A percentile compares a stretch with the other conserved stretches of the same genome.
Conservation (phyloP, 2,797 vertebrate genomes). For the Acanthurus leucopareius region DNA sequence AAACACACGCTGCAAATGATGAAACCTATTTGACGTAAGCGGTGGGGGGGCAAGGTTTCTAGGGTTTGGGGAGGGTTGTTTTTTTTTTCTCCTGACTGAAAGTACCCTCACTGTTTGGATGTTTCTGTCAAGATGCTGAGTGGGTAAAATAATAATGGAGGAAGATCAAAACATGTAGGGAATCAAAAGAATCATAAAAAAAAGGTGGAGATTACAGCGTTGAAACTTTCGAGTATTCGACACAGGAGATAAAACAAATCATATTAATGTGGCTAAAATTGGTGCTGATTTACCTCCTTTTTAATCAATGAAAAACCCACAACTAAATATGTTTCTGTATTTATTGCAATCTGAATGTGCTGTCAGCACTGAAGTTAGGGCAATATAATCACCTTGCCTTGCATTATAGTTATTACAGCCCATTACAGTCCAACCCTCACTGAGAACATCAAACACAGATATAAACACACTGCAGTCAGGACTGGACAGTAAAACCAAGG, state of each 20-base stretch:
- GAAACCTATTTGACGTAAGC: constrained; percentile 57
- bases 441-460: constrained; percentile 18
- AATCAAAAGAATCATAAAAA: constrained; percentile 11
- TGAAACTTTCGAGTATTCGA: not conserved
- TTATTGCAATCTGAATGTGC: not conserved
- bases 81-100: not conserved
- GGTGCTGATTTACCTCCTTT: constrained; percentile 4
- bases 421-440: constrained; percentile 19
- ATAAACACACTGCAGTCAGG: constrained; percentile 3
- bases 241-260: constrained; percentile 14
- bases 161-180: constrained; percentile 16
- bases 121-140: constrained; percentile 36
- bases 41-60: not conserved
- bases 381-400: not conserved
- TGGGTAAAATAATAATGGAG: constrained; percentile 8
- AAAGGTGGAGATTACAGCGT: not conserved
- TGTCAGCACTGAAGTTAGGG: not conserved
- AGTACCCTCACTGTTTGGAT: constrained; percentile 5
- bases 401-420: constrained; percentile 14
- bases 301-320: constrained; percentile 9
- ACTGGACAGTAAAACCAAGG: not conserved
- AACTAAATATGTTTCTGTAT: not conserved
- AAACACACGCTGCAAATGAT: constrained; percentile 62
- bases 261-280: constrained; percentile 23
- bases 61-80: not conserved